Evolutionary conservation across 2,888 invertebrate genomes (phyloP).

Genomic region (Eupithecia inturbata): DNA sequence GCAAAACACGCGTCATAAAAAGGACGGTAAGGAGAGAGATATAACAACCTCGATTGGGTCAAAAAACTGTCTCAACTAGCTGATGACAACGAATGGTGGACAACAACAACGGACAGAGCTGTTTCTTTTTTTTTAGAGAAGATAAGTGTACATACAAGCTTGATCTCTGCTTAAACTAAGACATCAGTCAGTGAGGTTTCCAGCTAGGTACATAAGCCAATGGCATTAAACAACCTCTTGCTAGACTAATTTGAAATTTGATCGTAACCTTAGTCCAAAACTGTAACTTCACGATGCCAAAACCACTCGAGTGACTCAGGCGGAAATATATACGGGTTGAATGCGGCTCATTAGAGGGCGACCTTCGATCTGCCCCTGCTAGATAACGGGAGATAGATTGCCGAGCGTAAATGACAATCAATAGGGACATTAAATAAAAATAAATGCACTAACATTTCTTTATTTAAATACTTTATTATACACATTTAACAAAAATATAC

Average conservation of each 20-base stretch:
- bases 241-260: background rate
- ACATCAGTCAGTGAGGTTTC: background rate
- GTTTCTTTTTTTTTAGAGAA: background rate
- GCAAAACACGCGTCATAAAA: background rate
- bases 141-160: background rate
- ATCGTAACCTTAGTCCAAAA: background rate
- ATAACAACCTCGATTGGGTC: background rate
- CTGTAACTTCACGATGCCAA: background rate
- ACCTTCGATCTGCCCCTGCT: constrained; percentile 39
- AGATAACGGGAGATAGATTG: constrained; percentile 37
- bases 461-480: no score
- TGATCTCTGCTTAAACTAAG: background rate
- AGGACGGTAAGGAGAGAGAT: background rate
- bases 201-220: background rate
- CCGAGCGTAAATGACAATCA: constrained; percentile 13
- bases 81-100: background rate
- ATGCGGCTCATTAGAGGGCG: constrained; percentile 42
- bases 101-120: background rate
- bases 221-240: background rate
- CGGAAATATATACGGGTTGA: constrained; percentile 42
- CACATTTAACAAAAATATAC: no score
- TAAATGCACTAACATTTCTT: background rate
- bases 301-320: constrained; percentile 10
- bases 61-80: background rate
- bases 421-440: background rate